phyloP scores from a whole-genome alignment of 2,888 invertebrate species.

The Troglohyphantes excavatus region DNA sequence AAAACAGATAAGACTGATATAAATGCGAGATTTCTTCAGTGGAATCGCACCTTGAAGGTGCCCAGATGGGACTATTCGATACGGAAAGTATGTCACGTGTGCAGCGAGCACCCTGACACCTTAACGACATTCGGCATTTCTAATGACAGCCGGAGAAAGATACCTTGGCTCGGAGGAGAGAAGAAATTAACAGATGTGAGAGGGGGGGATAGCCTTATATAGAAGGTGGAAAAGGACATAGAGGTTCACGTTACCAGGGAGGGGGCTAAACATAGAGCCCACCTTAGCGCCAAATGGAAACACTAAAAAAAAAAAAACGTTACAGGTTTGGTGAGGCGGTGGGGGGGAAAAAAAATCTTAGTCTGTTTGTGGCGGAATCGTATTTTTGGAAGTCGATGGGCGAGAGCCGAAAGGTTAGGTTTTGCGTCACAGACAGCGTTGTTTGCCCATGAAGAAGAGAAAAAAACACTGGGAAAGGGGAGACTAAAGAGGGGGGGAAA shows the following conservation, averaged over 20 bases:
- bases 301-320: slow-evolving; percentile 44
- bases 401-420: slow-evolving; percentile 67
- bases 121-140: slow-evolving; percentile 10
- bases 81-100: not conserved
- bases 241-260: slow-evolving; percentile 43
- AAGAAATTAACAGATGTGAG: slow-evolving; percentile 50
- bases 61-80: not conserved
- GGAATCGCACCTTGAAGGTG: too few species aligned
- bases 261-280: slow-evolving; percentile 54
- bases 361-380: slow-evolving; percentile 50
- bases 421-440: slow-evolving; percentile 63
- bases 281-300: slow-evolving; percentile 54
- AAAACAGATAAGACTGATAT: too few species aligned
- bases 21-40: too few species aligned
- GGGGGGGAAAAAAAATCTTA: slow-evolving; percentile 10
- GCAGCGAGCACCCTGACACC: not conserved
- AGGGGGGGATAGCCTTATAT: slow-evolving; percentile 39
- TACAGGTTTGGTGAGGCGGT: slow-evolving; percentile 15
- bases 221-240: slow-evolving; percentile 66
- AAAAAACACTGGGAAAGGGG: slow-evolving; percentile 11
- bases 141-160: not conserved
- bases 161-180: not conserved
- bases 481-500: not conserved
- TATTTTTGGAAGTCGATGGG: slow-evolving; percentile 70
- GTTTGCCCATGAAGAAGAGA: slow-evolving; percentile 41